Base-by-base conservation (phyloP, 1,140 invertebrate genomes). In the Drosophila subobscura region DNA sequence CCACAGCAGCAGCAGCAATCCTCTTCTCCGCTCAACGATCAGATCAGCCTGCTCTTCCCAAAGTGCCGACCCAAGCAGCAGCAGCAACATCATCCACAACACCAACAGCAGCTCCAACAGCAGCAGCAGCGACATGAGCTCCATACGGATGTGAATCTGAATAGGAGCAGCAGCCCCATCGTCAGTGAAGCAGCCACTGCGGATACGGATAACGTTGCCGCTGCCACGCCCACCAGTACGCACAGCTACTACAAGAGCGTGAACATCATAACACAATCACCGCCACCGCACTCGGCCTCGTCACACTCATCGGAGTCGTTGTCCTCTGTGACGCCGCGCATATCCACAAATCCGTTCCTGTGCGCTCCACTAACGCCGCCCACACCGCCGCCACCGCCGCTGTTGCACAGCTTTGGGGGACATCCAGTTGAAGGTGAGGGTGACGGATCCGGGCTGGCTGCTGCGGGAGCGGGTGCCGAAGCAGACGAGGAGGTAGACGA, bases 31-130 rank as follows among this genome's bases (percentile, higher is more conserved):
- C 67, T 86, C 64, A 94, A 94, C 91, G 95, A 96, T 93, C 94
- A 95, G 92, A 96, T 96, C 92, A 95, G 95, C 79, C 94, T 95
- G 91, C 93, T 96, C 70, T 97, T 97, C 92, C 95, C 96, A 72
- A 96, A 96, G 94, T 96, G 95, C 92, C 93, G 95, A 73, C 95
- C 95, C 65, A 93, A 94, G 49, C 77, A 72, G 56, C 70, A 59
- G 33, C 75, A 59, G 33, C 74, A 73, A 7, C 66, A 75, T 22
- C 72, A 71, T 2, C 63, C 63, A 16, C 58, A 41, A 3, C 70
- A 67, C 33, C 61, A 65, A 29, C 58, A 68, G 45, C 65, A 79
- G 20, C 54, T 73, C 10, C 90, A 45, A 90, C 71, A 79, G 22
- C 59, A 59, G 41, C 54, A 71, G 45, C 63, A 68, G 46, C 67